Evolutionary conservation across 1,140 invertebrate genomes (phyloP).

Genomic region (Mylabris phalerata): DNA sequence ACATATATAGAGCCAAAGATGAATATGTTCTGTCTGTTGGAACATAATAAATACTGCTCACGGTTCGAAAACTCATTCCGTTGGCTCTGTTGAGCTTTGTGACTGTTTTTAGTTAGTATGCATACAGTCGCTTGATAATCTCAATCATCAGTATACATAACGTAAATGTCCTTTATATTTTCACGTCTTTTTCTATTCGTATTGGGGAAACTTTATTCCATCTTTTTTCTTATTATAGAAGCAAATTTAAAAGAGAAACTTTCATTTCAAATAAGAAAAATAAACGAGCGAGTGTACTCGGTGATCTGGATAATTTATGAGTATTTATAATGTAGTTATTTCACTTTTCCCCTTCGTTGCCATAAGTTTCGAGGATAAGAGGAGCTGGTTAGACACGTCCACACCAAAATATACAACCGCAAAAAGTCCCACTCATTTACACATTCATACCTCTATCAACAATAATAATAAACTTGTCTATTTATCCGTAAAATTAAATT

Average conservation of each 20-base stretch:
- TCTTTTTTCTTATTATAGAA: conserved; percentile 7
- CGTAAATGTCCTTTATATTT: conserved; percentile 36
- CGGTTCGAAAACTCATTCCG: conserved; percentile 24
- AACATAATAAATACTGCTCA: conserved; percentile 17
- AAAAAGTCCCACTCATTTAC: too few relatives aligned
- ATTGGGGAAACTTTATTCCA: conserved; percentile 27
- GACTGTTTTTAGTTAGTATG: conserved; percentile 27
- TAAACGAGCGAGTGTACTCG: conserved; percentile 7
- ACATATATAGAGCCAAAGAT: neutral
- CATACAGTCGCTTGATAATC: conserved; percentile 24
- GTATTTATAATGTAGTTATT: conserved; percentile 14
- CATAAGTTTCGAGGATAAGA: too few relatives aligned
- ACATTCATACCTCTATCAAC: too few relatives aligned
- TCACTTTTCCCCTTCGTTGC: neutral
- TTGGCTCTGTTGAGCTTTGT: conserved; percentile 4
- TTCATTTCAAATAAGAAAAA: too few relatives aligned
- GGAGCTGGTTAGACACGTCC: too few relatives aligned
- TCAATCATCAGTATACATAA: conserved; percentile 40
- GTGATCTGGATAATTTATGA: conserved; percentile 22
- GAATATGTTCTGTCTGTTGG: conserved; percentile 11
- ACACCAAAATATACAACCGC: too few relatives aligned
- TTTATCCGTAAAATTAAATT: too few relatives aligned
- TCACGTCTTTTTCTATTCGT: conserved; percentile 29
- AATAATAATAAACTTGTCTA: too few relatives aligned
- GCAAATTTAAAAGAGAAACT: too few relatives aligned